A percentile compares a stretch with the other conserved stretches of the same genome.
phyloP scores from a whole-genome alignment of 1,140 invertebrate genomes.

The Drosophila ohnishii region DNA sequence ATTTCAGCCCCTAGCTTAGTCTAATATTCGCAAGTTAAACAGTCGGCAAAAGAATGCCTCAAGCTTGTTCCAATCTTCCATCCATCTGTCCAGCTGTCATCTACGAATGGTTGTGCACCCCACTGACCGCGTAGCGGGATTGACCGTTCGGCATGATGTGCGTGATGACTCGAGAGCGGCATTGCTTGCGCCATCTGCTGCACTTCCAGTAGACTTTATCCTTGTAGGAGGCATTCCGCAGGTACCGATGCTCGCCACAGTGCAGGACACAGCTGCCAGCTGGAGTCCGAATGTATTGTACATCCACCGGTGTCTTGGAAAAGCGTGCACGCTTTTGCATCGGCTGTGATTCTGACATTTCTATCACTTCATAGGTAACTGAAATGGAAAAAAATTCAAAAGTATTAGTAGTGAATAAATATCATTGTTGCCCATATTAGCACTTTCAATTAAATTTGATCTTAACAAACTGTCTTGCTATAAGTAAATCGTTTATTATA shows the following conservation, averaged over 20 bases:
- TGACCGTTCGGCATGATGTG: constrained; percentile 40
- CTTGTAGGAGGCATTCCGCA: constrained; percentile 79
- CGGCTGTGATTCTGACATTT: constrained; percentile 14
- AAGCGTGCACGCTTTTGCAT: constrained; percentile 56
- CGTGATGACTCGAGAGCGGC: constrained; percentile 76
- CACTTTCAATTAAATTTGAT: neutral
- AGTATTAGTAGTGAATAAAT: constrained; percentile 14
- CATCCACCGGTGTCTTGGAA: constrained; percentile 58
- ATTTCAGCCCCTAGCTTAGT: neutral
- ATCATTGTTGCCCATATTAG: neutral
- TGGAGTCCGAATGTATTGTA: constrained; percentile 59
- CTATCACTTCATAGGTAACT: constrained; percentile 51
- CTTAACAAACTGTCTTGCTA: constrained; percentile 8
- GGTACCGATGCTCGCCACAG: constrained; percentile 74
- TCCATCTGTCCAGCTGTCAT: neutral
- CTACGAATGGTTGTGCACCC: constrained; percentile 70
- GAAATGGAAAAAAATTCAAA: constrained; percentile 11
- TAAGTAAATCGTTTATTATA: constrained; percentile 33
- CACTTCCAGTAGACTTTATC: constrained; percentile 82
- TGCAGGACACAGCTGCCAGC: constrained; percentile 71
- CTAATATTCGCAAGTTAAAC: constrained; percentile 5
- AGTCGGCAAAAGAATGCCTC: neutral
- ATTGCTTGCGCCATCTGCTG: constrained; percentile 79
- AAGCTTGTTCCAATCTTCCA: neutral
- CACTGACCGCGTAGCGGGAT: constrained; percentile 63